A percentile compares a stretch with the other conserved stretches of the same genome.
phyloP scores from a whole-genome alignment of 2,888 invertebrate species.

The Masnerella sp. region DNA sequence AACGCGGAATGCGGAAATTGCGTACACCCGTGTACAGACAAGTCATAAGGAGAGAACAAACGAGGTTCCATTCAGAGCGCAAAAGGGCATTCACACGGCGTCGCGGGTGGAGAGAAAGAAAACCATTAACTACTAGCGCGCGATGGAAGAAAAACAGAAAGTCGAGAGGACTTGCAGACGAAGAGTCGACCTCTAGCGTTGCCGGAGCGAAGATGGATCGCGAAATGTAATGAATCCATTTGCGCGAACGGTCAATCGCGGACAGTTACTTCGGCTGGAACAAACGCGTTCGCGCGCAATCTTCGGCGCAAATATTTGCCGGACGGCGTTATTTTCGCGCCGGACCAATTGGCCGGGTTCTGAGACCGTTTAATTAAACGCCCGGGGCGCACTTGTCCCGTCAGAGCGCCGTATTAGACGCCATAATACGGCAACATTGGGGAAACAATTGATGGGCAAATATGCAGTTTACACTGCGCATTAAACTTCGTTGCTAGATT shows the following conservation, averaged over 20 bases:
- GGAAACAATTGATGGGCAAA: constrained; percentile 22
- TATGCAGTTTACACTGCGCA: constrained; percentile 22
- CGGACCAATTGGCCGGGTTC: neutral
- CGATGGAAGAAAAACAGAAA: constrained; percentile 72
- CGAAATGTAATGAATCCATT: constrained; percentile 64
- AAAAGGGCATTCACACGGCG: constrained; percentile 63
- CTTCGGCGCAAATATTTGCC: constrained; percentile 11
- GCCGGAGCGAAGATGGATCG: constrained; percentile 73
- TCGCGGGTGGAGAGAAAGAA: constrained; percentile 64
- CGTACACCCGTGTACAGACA: constrained; percentile 27
- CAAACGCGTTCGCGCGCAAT: neutral
- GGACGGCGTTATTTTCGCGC: too few relatives aligned
- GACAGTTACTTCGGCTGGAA: constrained; percentile 55
- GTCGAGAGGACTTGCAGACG: constrained; percentile 52
- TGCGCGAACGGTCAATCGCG: constrained; percentile 4
- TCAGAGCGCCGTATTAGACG: constrained; percentile 8
- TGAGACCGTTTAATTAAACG: neutral
- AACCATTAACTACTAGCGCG: constrained; percentile 73
- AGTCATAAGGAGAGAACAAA: constrained; percentile 37
- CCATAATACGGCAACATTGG: constrained; percentile 18
- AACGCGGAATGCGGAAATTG: constrained; percentile 29
- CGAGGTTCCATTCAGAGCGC: constrained; percentile 61
- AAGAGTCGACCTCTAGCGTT: constrained; percentile 65
- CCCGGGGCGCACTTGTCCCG: neutral
- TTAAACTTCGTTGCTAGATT: constrained; percentile 21